Conservation (phyloP, 1,140 invertebrate genomes). For the Hycleus phaleratus region DNA sequence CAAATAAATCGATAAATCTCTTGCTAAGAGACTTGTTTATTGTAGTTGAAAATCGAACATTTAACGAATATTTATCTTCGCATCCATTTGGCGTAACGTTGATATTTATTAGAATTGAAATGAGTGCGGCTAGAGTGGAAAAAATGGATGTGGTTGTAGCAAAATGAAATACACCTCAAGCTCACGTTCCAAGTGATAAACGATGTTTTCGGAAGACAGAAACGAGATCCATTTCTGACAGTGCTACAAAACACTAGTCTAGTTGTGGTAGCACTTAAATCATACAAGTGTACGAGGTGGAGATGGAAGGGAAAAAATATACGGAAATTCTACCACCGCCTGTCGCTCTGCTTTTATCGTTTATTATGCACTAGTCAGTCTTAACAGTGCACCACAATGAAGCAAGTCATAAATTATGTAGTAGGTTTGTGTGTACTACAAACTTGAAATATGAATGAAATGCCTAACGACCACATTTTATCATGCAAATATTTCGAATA, state of each 20-base stretch:
- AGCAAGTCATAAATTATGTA: background rate
- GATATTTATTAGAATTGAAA: too few relatives aligned
- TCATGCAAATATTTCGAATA: background rate
- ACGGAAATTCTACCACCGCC: background rate
- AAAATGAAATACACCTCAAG: too few relatives aligned
- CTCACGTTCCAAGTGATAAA: background rate
- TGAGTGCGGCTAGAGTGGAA: background rate
- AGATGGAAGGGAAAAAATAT: too few relatives aligned
- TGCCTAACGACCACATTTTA: background rate
- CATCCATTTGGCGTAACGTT: too few relatives aligned
- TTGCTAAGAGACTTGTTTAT: too few relatives aligned
- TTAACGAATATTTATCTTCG: too few relatives aligned
- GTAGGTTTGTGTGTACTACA: background rate
- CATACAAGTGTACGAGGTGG: too few relatives aligned
- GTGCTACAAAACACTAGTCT: background rate
- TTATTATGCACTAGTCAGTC: slow-evolving; percentile 5
- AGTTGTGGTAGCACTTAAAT: background rate
- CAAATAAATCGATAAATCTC: too few relatives aligned
- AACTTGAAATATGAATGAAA: background rate
- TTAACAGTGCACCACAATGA: background rate
- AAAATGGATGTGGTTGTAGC: background rate
- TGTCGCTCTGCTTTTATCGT: background rate
- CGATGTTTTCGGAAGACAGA: background rate
- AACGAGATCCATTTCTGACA: background rate
- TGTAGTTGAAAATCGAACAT: too few relatives aligned